A percentile compares a stretch with the other conserved stretches of the same genome.
Conservation (phyloP, 2,888 invertebrate species). For the Deilephila porcellus region DNA sequence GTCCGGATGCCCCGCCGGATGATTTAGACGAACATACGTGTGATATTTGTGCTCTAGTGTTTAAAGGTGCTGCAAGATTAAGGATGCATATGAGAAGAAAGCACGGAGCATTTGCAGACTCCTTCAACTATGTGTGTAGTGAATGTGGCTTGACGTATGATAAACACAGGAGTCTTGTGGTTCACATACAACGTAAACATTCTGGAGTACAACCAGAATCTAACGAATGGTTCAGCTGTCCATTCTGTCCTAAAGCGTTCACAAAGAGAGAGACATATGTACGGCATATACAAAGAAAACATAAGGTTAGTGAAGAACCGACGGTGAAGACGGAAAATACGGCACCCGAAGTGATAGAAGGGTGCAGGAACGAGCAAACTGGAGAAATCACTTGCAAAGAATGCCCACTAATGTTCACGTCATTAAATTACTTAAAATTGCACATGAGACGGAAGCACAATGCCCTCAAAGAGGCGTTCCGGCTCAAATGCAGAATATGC, state of each 20-base stretch:
- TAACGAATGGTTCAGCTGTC: slow-evolving; percentile 69
- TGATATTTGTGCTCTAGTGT: slow-evolving; percentile 74
- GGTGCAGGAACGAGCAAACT: slow-evolving; percentile 59
- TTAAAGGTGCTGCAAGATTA: slow-evolving; percentile 70
- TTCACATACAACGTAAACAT: slow-evolving; percentile 74
- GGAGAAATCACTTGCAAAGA: slow-evolving; percentile 73
- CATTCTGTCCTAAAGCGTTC: slow-evolving; percentile 73
- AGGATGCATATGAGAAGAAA: slow-evolving; percentile 78
- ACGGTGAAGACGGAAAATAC: slow-evolving; percentile 37
- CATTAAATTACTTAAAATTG: slow-evolving; percentile 68
- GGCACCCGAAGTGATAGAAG: slow-evolving; percentile 48
- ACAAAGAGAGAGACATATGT: slow-evolving; percentile 73
- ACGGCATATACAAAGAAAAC: slow-evolving; percentile 75
- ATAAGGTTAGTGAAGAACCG: slow-evolving; percentile 61
- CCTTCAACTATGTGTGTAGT: slow-evolving; percentile 67
- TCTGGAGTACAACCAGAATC: slow-evolving; percentile 51
- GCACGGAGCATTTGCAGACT: slow-evolving; percentile 69
- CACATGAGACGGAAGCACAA: slow-evolving; percentile 79
- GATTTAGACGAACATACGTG: slow-evolving; percentile 69
- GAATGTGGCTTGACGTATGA: slow-evolving; percentile 76
- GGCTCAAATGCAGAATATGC: slow-evolving; percentile 74
- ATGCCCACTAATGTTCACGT: slow-evolving; percentile 74
- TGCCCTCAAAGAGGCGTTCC: slow-evolving; percentile 68
- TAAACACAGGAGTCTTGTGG: slow-evolving; percentile 71
- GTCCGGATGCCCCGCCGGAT: slow-evolving; percentile 59